Percentiles rank a stretch among this genome's conserved stretches.
Conservation (phyloP, 2,888 invertebrate genomes). For the Isotomurus palustris region DNA sequence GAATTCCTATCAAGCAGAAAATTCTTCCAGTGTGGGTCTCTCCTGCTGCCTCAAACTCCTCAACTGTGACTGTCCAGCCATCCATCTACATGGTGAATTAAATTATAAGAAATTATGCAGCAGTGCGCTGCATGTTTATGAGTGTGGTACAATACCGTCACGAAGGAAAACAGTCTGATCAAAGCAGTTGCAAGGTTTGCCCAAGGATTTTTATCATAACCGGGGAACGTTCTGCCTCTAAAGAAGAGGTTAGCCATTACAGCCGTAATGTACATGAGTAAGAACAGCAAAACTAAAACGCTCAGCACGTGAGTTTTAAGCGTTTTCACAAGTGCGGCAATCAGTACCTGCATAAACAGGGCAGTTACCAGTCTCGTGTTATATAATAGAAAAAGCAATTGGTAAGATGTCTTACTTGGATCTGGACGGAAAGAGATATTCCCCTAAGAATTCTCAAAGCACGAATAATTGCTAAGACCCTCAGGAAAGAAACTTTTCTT, state of each 20-base stretch:
- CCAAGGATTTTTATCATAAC: slow-evolving; percentile 13
- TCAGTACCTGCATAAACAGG: slow-evolving; percentile 15
- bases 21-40: slow-evolving; percentile 17
- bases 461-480: slow-evolving; percentile 33
- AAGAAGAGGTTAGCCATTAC: slow-evolving; percentile 39
- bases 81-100: slow-evolving; percentile 24
- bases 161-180: slow-evolving; percentile 24
- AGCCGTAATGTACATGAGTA: slow-evolving; percentile 40
- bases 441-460: slow-evolving; percentile 41
- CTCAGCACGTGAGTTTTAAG: slow-evolving; percentile 39
- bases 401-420: slow-evolving; percentile 37
- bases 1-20: slow-evolving; percentile 37
- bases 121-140: not conserved
- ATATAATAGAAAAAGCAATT: not conserved
- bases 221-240: slow-evolving; percentile 4
- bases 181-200: slow-evolving; percentile 31
- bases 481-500: slow-evolving; percentile 19
- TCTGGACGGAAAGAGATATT: slow-evolving; percentile 40
- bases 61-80: slow-evolving; percentile 36
- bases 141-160: slow-evolving; percentile 13
- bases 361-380: not conserved
- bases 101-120: not conserved
- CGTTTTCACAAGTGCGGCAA: slow-evolving; percentile 41
- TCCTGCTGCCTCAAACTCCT: slow-evolving; percentile 15
- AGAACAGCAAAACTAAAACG: slow-evolving; percentile 36